Base-by-base conservation (phyloP, 2,113 vertebrate species). In the Hypanus sabinus region DNA sequence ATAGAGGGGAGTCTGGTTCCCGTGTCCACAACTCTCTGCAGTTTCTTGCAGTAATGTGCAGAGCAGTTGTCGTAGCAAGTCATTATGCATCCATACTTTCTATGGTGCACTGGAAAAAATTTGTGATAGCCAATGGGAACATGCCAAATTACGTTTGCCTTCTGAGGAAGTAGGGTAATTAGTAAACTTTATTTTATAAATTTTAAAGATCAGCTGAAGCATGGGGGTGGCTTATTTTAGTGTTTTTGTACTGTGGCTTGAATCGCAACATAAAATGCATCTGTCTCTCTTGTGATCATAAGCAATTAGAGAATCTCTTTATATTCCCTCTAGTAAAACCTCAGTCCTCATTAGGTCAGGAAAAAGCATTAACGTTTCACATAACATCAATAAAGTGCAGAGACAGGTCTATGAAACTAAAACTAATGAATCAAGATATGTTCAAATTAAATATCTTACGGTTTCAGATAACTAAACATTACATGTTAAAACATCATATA, bases 311-410 rank as follows among this genome's bases (percentile, higher is more conserved):
- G 18, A 93, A 38, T 24, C 70, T 27, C 24, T 71, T 93, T 71
- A 73, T 73, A 71, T 93, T 93, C 91, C 91, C 91, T 55, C 38
- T 24, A 93, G 91, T 73, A 55, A 73, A 73, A 73, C 70, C 91
- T 46, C 33, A 73, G 91, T 93, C 91, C 73, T 38, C 14, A 55
- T 38, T 70, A 73, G 36, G 38, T 22, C 36, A 93, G 91, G 91
- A 75, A 93, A 88, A 55, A 92, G 70, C 24, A 55, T 93, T 55
- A 93, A 27, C 70, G 38, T 73, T 93, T 93, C 36, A 24, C 60
- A 73, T 73, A 73, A 71, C 70, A 75, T 71, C 91, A 38, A 73
- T 55, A 73, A 93, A 70, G 91, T 16, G 11, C 1, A 55, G 68
- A 27, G 18, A 22, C 11, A 20, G 68, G 62, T 5, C 68, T 73